Evolutionary conservation across 2,888 invertebrate species (phyloP), one percentile per base, ranked within the genome.

Genomic region (Scaptomyza tumidula): DNA sequence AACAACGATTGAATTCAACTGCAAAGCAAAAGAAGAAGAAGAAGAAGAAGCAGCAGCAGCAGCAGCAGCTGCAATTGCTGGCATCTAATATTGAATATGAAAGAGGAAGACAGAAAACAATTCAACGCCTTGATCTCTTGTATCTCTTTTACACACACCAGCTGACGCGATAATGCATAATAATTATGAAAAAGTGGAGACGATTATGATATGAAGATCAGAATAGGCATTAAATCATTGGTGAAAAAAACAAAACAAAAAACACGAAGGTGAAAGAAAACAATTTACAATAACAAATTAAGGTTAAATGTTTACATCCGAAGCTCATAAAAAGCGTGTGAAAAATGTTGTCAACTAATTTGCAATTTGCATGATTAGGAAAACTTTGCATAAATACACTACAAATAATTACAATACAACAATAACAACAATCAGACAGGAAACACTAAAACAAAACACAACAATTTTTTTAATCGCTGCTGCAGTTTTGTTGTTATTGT

Each of bases 281-380:
- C 50, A 39, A 60, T 35, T 46, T 54, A 13, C 58, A 59, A 41
- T 43, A 57, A 57, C 43, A 65, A 60, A 86, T 82, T 85, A 80
- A 77, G 86, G 85, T 77, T 85, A 85, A 85, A 85, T 84, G 71
- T 57, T 73, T 74, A 78, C 80, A 82, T 84, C 84, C 86, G 86
- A 81, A 66, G 71, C 84, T 80, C 76, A 72, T 86, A 82, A 85
- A 84, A 78, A 72, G 82, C 86, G 85, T 86, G 85, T 82, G 86
- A 85, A 85, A 80, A 84, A 69, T 82, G 75, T 72, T 72, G 78
- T 63, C 72, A 78, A 78, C 71, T 72, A 80, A 81, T 75, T 81
- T 81, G 75, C 73, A 45, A 73, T 79, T 75, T 77, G 80, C 80
- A 78, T 80, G 65, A 69, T 78, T 74, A 69, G 78, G 62, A 59